A percentile compares a stretch with the other conserved stretches of the same genome.
These are phyloP conservation scores for Phyto melanocephala DNA, from an alignment of 2,888 invertebrate species.

Conservation along the genomic window DNA sequence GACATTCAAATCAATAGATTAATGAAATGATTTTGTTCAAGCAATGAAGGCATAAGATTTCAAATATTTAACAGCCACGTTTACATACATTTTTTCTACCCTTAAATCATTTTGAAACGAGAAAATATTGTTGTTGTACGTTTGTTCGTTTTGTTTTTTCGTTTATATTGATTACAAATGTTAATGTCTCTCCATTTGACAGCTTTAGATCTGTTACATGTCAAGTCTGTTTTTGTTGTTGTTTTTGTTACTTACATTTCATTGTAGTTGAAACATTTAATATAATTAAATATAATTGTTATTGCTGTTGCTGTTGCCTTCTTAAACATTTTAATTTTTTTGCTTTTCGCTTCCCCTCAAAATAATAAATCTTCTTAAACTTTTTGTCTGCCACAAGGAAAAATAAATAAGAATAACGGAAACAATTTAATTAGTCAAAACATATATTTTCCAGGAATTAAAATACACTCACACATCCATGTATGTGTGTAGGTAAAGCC, in stretches of 20 bases:
- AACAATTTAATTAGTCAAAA: conserved; percentile 63
- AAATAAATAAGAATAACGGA: conserved; percentile 10
- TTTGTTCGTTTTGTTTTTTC: neutral
- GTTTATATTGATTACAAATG: conserved; percentile 34
- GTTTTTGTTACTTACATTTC: neutral
- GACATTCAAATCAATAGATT: conserved; percentile 35
- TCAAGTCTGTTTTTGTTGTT: conserved; percentile 5
- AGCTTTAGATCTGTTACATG: conserved; percentile 50
- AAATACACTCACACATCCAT: neutral
- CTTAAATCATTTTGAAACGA: neutral
- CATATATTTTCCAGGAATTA: conserved; percentile 56
- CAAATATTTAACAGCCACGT: neutral
- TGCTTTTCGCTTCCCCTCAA: neutral
- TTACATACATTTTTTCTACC: conserved; percentile 10
- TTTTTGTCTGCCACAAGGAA: neutral
- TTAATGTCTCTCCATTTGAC: conserved; percentile 50
- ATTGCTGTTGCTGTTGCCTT: neutral
- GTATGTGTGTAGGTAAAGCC: neutral
- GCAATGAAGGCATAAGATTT: neutral
- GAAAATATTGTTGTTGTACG: neutral
- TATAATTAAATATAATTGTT: conserved; percentile 54
- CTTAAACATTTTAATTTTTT: neutral
- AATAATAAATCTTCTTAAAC: conserved; percentile 49
- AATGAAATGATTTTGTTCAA: neutral
- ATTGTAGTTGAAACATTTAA: conserved; percentile 26